Evolutionary conservation across 1,140 invertebrate species (phyloP), one percentile per base, ranked within the genome.

Genomic region (Drosophila nasuta): DNA sequence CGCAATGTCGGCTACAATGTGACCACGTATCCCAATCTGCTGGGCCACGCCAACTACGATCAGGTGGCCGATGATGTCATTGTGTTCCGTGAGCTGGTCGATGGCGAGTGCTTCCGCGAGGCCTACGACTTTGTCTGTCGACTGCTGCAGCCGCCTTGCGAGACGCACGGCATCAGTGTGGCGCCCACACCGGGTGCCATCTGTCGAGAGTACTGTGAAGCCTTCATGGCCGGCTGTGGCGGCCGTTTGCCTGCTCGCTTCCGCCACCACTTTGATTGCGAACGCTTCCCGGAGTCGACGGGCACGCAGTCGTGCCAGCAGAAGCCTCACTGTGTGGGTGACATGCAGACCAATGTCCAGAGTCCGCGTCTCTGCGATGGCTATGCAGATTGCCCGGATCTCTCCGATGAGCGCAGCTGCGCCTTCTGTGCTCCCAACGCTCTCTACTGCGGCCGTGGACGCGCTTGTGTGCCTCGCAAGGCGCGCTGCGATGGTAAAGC

Each of bases 71-170:
- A 95, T 15, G 96, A 98, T 92, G 94, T 97, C 1, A 97, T 97
- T 49, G 94, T 96, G 1, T 97, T 97, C 91, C 95, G 97, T 65
- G 96, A 97, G 92, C 93, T 98, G 1, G 95, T 97, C 1, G 97
- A 98, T 89, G 96, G 96, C 1, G 97, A 98, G 93, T 98, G 97
- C 87, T 97, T 96, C 76, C 94, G 96, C 68, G 93, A 96, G 74
- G 96, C 97, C 1, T 95, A 96, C 92, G 96, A 98, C 74, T 97
- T 98, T 85, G 95, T 98, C 6, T 98, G 97, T 81, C 95, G 96
- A 80, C 93, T 97, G 17, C 92, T 98, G 1, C 97, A 98, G 91
- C 97, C 97, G 0, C 93, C 95, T 0, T 97, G 97, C 92, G 79
- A 94, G 10, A 82, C 87, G 2, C 91, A 92, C 46, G 83, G 82